Evolutionary conservation across 2,888 invertebrate species (phyloP), one percentile per base, ranked within the genome.

Genomic region (Zaprionus lineosus): DNA sequence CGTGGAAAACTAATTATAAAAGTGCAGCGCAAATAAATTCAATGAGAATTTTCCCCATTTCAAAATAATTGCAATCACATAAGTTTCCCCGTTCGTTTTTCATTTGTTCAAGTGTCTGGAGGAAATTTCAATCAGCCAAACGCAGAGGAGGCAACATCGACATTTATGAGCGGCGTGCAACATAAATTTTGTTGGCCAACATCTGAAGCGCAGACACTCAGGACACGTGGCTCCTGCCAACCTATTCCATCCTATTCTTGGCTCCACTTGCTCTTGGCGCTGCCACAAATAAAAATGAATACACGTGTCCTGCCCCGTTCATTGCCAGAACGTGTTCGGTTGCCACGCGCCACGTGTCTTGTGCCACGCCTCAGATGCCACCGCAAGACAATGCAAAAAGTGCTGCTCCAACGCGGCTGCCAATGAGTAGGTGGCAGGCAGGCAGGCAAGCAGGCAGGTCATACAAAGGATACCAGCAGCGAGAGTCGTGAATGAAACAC

Each of bases 321-420:
- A 83, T 82, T 75, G 79, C 77, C 70, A 60, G 83, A 83, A 83
- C 84, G 83, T 83, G 83, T 69, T 69, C 50, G 31, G 44, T 41
- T 43, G 48, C 50, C 51, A 33, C 33, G 52, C 39, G 55, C n/a
- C n/a, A n/a, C n/a, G n/a, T n/a, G n/a, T n/a, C n/a, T n/a, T n/a
- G n/a, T n/a, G n/a, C n/a, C n/a, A n/a, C n/a, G n/a, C 40, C 34
- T 34, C 37, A 28, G 33, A 51, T 40, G 55, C 41, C 39, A 55
- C 58, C 57, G 40, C 74, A 66, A 36, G 41, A 59, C 55, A 67
- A 40, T 44, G 68, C n/a, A n/a, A 19, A 15, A 4, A 21, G 39
- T 15, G 29, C 40, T n/a, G n/a, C n/a, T 11, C 15, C 1, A 43
- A 9, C 9, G 8, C 2, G 1, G 8, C 18, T 29, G 5, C 2